A percentile compares a stretch with the other conserved stretches of the same genome.
Conservation (phyloP, 2,113 vertebrate genomes). For the Mustela nigripes region DNA sequence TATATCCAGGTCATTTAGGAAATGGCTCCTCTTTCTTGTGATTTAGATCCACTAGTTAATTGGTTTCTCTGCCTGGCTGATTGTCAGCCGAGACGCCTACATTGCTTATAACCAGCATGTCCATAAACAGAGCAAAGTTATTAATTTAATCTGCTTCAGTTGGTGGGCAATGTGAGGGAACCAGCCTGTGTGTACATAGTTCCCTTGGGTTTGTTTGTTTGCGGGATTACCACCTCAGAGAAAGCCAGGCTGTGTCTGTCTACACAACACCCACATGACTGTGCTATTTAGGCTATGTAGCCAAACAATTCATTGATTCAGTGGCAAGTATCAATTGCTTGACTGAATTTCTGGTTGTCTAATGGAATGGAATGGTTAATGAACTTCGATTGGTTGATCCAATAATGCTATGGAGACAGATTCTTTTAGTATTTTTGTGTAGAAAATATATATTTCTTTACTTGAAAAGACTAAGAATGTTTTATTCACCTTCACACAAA, state of each 20-base stretch:
- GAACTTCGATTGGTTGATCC: neutral
- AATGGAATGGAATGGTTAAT: slow-evolving; percentile 46
- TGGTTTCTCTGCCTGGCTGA: slow-evolving; percentile 84
- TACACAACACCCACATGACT: neutral
- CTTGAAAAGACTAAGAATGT: slow-evolving; percentile 36
- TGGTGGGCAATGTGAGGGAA: slow-evolving; percentile 38
- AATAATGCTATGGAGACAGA: slow-evolving; percentile 21
- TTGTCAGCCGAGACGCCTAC: slow-evolving; percentile 66
- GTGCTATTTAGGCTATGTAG: neutral
- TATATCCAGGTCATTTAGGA: slow-evolving; percentile 77
- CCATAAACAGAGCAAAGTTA: slow-evolving; percentile 64
- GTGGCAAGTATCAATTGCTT: slow-evolving; percentile 13
- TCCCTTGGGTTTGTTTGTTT: slow-evolving; percentile 20
- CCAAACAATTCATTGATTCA: slow-evolving; percentile 33
- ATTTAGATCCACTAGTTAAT: slow-evolving; percentile 86
- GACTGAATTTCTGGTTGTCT: slow-evolving; percentile 45
- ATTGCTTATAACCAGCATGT: slow-evolving; percentile 77
- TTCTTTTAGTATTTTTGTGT: slow-evolving; percentile 25
- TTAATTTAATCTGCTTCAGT: slow-evolving; percentile 60
- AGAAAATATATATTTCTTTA: slow-evolving; percentile 34
- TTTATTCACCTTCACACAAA: slow-evolving; percentile 45
- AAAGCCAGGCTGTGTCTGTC: neutral
- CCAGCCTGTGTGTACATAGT: neutral
- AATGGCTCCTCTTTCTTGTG: slow-evolving; percentile 79
- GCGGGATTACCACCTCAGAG: neutral